phyloP scores from a whole-genome alignment of 2,888 invertebrate species.

The Branchellion lobata region DNA sequence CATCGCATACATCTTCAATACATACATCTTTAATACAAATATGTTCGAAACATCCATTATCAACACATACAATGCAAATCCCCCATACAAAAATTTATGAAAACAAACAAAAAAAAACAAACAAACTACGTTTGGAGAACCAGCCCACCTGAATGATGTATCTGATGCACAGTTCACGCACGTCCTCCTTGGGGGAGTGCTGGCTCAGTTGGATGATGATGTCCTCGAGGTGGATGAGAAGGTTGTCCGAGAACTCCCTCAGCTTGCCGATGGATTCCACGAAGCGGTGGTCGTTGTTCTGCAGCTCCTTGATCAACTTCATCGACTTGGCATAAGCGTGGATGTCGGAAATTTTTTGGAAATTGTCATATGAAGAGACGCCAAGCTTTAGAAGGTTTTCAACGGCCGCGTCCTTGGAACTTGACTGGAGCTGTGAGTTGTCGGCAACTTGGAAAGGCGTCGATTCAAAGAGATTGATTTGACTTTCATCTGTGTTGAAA shows the following conservation, averaged over 20 bases:
- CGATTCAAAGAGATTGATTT: neutral
- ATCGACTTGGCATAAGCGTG: constrained; percentile 34
- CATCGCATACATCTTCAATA: too few relatives aligned
- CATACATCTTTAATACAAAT: too few relatives aligned
- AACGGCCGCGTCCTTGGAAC: neutral
- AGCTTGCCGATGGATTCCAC: constrained; percentile 42
- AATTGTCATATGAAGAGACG: neutral
- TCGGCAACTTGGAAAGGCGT: neutral
- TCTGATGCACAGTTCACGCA: constrained; percentile 37
- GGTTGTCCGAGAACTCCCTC: constrained; percentile 40
- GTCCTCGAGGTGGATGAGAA: constrained; percentile 39
- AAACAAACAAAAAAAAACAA: too few relatives aligned
- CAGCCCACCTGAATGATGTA: constrained; percentile 36
- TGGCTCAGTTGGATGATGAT: constrained; percentile 26
- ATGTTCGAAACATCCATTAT: too few relatives aligned
- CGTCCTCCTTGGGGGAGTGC: constrained; percentile 10
- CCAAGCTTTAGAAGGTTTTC: neutral
- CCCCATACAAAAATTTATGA: too few relatives aligned
- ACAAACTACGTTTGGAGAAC: too few relatives aligned
- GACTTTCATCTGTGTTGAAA: constrained; percentile 2
- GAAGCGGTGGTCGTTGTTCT: constrained; percentile 44
- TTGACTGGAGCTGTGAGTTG: neutral
- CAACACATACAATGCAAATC: too few relatives aligned
- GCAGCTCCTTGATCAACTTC: constrained; percentile 42
- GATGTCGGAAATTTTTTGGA: constrained; percentile 18